phyloP scores from a whole-genome alignment of 2,113 vertebrate genomes.

The Centrocercus urophasianus region DNA sequence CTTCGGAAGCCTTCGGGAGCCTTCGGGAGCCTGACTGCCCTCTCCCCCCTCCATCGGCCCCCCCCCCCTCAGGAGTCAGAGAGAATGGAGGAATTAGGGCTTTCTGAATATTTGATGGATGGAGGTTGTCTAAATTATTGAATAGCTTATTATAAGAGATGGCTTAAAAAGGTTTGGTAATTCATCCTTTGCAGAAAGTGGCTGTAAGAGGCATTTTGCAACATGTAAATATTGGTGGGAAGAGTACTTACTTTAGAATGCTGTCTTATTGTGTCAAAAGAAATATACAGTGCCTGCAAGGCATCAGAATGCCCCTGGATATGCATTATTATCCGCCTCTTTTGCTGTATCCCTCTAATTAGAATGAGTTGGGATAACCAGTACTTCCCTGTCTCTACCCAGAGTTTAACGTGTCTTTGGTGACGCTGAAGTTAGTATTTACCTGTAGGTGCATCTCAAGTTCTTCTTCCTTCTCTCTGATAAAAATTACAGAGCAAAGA shows the following conservation, averaged over 20 bases:
- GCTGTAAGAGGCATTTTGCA: constrained; percentile 55
- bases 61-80: neutral
- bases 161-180: constrained; percentile 51
- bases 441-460: neutral
- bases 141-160: constrained; percentile 61
- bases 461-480: neutral
- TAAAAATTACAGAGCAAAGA: constrained; percentile 44
- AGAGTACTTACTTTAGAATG: constrained; percentile 30
- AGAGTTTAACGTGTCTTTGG: neutral
- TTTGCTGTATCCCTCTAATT: neutral
- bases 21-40: too few species aligned
- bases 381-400: constrained; percentile 5
- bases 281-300: neutral
- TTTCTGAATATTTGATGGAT: constrained; percentile 68
- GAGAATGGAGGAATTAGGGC: constrained; percentile 60
- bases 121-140: constrained; percentile 61
- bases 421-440: neutral
- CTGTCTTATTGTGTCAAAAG: neutral
- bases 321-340: neutral
- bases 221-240: constrained; percentile 41
- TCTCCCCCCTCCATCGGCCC: too few species aligned
- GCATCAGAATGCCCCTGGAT: neutral
- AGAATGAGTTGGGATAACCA: constrained; percentile 1
- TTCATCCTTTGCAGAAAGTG: constrained; percentile 57
- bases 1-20: neutral